These are phyloP conservation scores for Pristionchus pacificus DNA, from an alignment of 1,140 invertebrate species.

Conservation along the genomic window DNA sequence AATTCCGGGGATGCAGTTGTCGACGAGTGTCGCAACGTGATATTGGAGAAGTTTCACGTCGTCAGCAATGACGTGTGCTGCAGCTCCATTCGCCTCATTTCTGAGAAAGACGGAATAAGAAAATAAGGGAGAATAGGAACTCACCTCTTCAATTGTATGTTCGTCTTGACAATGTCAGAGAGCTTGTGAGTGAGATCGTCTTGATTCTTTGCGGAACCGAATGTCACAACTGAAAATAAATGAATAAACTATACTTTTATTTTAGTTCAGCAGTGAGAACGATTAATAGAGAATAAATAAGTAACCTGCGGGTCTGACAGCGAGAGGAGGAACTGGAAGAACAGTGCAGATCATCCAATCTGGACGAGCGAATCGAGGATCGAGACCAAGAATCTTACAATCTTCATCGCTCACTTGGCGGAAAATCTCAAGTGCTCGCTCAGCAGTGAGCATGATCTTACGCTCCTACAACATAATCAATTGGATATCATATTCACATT, in stretches of 20 bases:
- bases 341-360: constrained; percentile 99
- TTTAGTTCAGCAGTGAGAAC: no score
- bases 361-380: constrained; percentile 75
- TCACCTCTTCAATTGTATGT: constrained; percentile 77
- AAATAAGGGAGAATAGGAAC: constrained; percentile 9
- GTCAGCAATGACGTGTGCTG: constrained; percentile 89
- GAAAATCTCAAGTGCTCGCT: constrained; percentile 90
- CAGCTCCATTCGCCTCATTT: constrained; percentile 91
- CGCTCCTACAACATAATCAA: constrained; percentile 66
- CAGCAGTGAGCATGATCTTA: constrained; percentile 85
- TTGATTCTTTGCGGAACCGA: constrained; percentile 92
- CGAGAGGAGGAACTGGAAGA: constrained; percentile 88
- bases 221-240: constrained; percentile 78
- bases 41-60: constrained; percentile 98
- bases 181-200: constrained; percentile 99
- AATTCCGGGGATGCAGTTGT: constrained; percentile 97
- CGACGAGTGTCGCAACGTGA: constrained; percentile 92
- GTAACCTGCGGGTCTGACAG: constrained; percentile 73
- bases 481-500: background rate
- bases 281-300: no score
- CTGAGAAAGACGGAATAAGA: constrained; percentile 61
- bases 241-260: background rate
- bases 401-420: constrained; percentile 97
- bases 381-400: constrained; percentile 75
- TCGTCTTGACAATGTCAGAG: constrained; percentile 95